Evolutionary conservation across 2,797 vertebrate genomes (phyloP), one percentile per base, ranked within the genome.

Genomic region (Betta splendens): DNA sequence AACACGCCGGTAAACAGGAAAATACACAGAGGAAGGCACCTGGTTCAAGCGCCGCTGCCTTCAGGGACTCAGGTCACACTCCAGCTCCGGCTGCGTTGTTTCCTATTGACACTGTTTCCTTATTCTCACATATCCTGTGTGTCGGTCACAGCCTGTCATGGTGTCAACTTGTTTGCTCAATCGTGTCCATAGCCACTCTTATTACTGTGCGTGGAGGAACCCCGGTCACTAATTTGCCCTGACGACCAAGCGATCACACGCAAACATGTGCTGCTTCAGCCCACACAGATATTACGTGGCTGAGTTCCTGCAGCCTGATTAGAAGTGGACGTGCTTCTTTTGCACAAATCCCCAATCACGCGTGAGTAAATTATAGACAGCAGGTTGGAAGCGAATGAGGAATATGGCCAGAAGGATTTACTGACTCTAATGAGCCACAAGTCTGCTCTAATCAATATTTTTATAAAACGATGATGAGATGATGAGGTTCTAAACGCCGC

Each of bases 1-100:
- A 91, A 90, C 83, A 87, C 88, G 67, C 44, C 63, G 25, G 83
- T 92, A 91, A 93, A 93, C 91, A 93, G 92, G 91, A 92, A 90
- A 87, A 89, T 81, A 79, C 85, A 87, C 71, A 75, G 78, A 89
- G 90, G 91, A 91, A 90, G 69, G 83, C 80, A 90, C 79, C 84
- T 89, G 87, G 88, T 54, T 79, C 46, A 75, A 87, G 79, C 81
- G 77, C 57, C 20, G 20, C 58, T 57, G 84, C 61, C 85, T 84
- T 87, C 81, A 85, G 89, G 88, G 85, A 84, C 83, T 67, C 0
- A 53, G 75, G 84, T 85, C 89, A 84, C 83, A 81, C 86, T 85
- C 69, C 70, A 42, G 50, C 80, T 80, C 78, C 76, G 5, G 65
- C 79, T 76, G 87, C 71, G 79, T 78, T 73, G 75, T 80, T 91